A percentile compares a stretch with the other conserved stretches of the same genome.
These are phyloP conservation scores for Ochropleura plecta DNA, from an alignment of 2,888 invertebrate species.

Conservation along the genomic window DNA sequence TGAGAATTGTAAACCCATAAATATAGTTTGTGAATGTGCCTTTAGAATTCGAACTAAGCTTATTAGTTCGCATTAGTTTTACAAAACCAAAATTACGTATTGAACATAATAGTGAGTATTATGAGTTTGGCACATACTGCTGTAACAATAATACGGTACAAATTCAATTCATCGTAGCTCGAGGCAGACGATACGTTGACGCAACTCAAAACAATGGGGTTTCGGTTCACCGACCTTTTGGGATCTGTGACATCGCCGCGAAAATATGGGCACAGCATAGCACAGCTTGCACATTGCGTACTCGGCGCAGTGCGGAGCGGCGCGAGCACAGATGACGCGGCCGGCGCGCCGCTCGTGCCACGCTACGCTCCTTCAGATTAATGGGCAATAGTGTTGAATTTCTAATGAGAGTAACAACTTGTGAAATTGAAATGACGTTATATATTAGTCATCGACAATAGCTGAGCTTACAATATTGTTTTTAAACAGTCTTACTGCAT, in stretches of 20 bases:
- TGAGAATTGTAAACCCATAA: conserved; percentile 9
- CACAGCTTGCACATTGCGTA: conserved; percentile 78
- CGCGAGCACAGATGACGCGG: conserved; percentile 78
- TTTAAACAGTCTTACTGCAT: neutral
- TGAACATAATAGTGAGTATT: conserved; percentile 74
- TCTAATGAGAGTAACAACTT: conserved; percentile 83
- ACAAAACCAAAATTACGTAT: conserved; percentile 69
- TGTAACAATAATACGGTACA: conserved; percentile 83
- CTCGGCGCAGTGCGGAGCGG: conserved; percentile 58
- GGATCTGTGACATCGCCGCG: conserved; percentile 88
- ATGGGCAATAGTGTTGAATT: conserved; percentile 83
- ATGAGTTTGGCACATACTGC: conserved; percentile 81
- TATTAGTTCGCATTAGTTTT: conserved; percentile 68
- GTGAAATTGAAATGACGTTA: conserved; percentile 84
- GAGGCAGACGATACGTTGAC: conserved; percentile 88
- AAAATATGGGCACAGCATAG: conserved; percentile 85
- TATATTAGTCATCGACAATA: conserved; percentile 70
- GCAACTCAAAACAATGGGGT: conserved; percentile 89
- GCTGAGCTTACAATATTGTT: conserved; percentile 12
- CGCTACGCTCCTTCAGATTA: conserved; percentile 85
- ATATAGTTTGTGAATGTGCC: conserved; percentile 7
- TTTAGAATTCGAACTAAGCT: conserved; percentile 27
- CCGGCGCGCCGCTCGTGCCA: conserved; percentile 83
- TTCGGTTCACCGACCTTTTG: conserved; percentile 88
- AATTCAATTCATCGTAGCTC: conserved; percentile 85